Evolutionary conservation across 2,888 invertebrate genomes (phyloP).

Genomic region (Mantis religiosa): DNA sequence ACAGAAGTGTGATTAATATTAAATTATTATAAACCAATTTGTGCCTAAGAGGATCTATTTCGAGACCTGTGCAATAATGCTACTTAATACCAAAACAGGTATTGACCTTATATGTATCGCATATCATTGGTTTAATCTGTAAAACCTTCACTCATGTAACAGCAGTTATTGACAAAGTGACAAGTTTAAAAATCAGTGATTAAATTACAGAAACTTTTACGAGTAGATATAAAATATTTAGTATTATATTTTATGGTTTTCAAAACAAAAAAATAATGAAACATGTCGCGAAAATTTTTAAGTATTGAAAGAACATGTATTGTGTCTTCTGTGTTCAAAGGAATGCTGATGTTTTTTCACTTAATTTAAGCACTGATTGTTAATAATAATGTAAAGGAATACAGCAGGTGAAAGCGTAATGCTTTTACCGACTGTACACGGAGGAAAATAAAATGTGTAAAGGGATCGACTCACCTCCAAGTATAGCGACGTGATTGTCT

Average conservation of each 20-base stretch:
- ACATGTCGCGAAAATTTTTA: neutral
- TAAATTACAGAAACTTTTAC: neutral
- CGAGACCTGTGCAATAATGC: too few species aligned
- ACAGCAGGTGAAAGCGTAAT: neutral
- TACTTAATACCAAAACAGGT: too few species aligned
- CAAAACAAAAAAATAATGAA: neutral
- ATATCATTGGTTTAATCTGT: too few species aligned
- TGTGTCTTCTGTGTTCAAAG: neutral
- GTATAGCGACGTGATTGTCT: constrained; percentile 46
- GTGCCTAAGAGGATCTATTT: too few species aligned
- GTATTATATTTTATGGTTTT: neutral
- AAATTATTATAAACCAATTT: too few species aligned
- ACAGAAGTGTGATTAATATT: too few species aligned
- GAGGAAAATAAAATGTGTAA: neutral
- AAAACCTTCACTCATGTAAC: too few species aligned
- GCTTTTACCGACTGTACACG: neutral
- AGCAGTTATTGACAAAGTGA: too few species aligned
- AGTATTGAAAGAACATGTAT: neutral
- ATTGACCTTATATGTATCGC: too few species aligned
- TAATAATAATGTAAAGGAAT: neutral
- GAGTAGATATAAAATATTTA: neutral
- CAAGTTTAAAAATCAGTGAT: neutral
- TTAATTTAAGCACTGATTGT: neutral
- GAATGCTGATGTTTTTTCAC: neutral
- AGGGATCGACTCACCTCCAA: constrained; percentile 43